Percentiles rank a stretch among this genome's conserved stretches.
These are phyloP conservation scores for Cerastis leucographa DNA, from an alignment of 2,888 invertebrate genomes.

Conservation along the genomic window DNA sequence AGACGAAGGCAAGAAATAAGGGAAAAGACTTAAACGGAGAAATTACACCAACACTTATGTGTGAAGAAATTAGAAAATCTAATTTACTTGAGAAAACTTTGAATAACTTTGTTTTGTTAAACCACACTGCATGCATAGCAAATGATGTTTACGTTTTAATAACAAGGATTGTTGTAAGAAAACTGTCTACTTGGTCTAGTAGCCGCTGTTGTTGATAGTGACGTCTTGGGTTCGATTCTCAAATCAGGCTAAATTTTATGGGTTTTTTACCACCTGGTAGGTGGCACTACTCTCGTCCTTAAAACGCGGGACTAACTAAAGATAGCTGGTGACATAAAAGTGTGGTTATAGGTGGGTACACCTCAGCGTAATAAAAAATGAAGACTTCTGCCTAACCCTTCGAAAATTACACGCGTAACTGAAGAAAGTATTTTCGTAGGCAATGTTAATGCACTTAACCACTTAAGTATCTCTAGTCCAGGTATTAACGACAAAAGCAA, in stretches of 20 bases:
- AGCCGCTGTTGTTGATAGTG: not conserved
- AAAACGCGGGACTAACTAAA: not conserved
- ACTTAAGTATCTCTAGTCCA: not conserved
- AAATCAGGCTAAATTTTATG: not conserved
- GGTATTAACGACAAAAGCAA: not conserved
- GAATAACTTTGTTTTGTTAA: constrained; percentile 43
- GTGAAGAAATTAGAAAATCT: constrained; percentile 60
- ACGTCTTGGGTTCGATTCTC: not conserved
- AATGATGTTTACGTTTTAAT: constrained; percentile 30
- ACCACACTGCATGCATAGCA: constrained; percentile 30
- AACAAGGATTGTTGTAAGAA: constrained; percentile 19
- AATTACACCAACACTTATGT: constrained; percentile 53
- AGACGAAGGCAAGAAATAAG: constrained; percentile 51
- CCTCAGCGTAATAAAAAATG: not conserved
- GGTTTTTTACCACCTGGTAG: not conserved
- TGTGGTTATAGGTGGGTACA: not conserved
- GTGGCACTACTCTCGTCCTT: not conserved
- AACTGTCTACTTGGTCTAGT: not conserved
- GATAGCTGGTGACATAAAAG: not conserved
- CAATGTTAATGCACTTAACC: not conserved
- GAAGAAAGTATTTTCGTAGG: not conserved
- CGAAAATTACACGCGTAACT: not conserved
- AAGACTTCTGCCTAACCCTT: not conserved
- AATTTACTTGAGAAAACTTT: constrained; percentile 53
- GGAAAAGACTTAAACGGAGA: constrained; percentile 53